Evolutionary conservation across 2,797 vertebrate genomes (phyloP), one percentile per base, ranked within the genome.

Genomic region (Crax fasciolata): DNA sequence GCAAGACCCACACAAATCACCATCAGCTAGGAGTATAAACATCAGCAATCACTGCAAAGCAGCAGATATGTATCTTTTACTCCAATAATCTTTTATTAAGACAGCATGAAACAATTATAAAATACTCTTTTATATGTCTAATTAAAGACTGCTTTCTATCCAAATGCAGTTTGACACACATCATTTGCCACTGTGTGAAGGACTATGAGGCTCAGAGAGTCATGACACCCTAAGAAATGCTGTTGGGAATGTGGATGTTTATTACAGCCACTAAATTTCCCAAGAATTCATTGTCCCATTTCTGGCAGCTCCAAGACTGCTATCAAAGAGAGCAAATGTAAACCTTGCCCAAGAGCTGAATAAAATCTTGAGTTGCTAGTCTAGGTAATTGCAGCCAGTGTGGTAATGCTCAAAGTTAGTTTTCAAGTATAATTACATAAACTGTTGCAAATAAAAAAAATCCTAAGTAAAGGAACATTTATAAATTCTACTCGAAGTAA

Each of bases 111-210:
- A 71, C 23, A 83, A 74, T 25, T 48, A 39, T 18, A 67, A 88
- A 79, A 63, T 13, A 8, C 11, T 77, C 8, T 59, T 89, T 86
- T 52, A 63, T 14, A 57, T 1, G 1, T 48, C 27, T 27, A 21
- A 77, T 10, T 62, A 19, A 68, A 62, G 48, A 11, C 3, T 28
- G 46, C 13, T 83, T 77, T 58, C 27, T 20, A 77, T 25, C 9
- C 24, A 57, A n/a, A 58, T 66, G 15, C 15, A 43, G 48, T 68
- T 9, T 65, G 18, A 77, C 20, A 52, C 54, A 61, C 4, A 52
- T 5, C 0, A 0, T 44, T 81, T 71, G 25, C 23, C 6, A 3
- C 3, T 67, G 13, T 3, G 3, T 4, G 20, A 84, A 59, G 13
- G 30, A 71, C 58, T 52, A 67, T 5, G 35, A 90, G 13, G 24